phyloP scores from a whole-genome alignment of 2,797 vertebrate species.

The Sebastes hubbsi region DNA sequence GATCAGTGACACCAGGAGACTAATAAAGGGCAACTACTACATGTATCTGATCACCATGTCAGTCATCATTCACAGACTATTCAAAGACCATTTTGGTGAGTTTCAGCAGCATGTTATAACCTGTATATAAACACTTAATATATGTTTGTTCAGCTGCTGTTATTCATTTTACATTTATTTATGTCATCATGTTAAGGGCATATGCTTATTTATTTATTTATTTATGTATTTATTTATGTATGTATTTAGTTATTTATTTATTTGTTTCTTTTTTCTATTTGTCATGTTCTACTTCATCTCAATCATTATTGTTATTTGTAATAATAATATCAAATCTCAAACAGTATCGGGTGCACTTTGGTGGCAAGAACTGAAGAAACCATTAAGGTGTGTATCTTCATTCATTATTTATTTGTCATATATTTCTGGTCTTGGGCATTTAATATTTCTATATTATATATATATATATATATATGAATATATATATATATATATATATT shows the following conservation, averaged over 20 bases:
- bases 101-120: background rate
- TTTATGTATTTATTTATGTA: too few relatives aligned
- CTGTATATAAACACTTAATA: background rate
- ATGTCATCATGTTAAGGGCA: background rate
- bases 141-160: background rate
- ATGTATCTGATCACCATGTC: background rate
- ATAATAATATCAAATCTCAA: too few relatives aligned
- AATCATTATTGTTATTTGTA: background rate
- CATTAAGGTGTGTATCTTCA: too few relatives aligned
- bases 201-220: background rate
- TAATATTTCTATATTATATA: too few relatives aligned
- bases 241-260: too few relatives aligned
- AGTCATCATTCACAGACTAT: background rate
- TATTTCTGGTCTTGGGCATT: too few relatives aligned
- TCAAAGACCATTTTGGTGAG: background rate
- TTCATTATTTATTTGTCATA: too few relatives aligned
- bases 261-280: background rate
- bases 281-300: background rate
- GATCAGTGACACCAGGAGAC: background rate
- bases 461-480: too few relatives aligned
- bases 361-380: too few relatives aligned
- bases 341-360: too few relatives aligned
- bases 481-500: too few relatives aligned
- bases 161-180: too few relatives aligned
- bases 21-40: background rate